phyloP scores from a whole-genome alignment of 2,797 vertebrate species.

The Cryptoblepharus egeriae region DNA sequence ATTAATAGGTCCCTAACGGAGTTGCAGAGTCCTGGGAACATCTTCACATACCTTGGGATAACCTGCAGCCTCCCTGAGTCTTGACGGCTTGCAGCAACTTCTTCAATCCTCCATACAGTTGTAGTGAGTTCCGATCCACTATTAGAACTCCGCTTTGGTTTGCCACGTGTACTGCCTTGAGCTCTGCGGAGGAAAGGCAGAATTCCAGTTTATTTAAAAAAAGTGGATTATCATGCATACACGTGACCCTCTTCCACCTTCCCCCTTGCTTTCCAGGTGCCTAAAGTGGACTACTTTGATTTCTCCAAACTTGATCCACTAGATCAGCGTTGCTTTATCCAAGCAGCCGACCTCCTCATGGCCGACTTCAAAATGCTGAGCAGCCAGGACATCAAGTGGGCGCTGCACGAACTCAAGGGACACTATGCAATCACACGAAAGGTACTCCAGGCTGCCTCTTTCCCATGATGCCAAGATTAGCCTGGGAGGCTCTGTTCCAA shows the following conservation, averaged over 20 bases:
- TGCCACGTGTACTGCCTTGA: background rate
- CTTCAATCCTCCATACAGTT: no score
- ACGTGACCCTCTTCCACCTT: background rate
- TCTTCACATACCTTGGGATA: no score
- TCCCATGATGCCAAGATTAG: background rate
- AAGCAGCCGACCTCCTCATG: conserved; percentile 96
- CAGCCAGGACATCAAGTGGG: conserved; percentile 98
- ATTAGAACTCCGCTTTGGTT: no score
- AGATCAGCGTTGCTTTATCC: conserved; percentile 86
- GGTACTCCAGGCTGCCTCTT: conserved; percentile 72
- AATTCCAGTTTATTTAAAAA: no score
- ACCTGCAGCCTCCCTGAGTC: no score
- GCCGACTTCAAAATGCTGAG: conserved; percentile 97
- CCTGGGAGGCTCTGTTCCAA: no score
- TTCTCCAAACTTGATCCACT: conserved; percentile 84
- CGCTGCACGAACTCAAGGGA: conserved; percentile 94
- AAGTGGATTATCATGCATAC: background rate
- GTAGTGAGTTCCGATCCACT: no score
- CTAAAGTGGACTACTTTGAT: conserved; percentile 92
- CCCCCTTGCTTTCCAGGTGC: conserved; percentile 68
- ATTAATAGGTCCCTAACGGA: no score
- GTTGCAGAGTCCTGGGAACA: no score
- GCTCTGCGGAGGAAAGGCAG: background rate
- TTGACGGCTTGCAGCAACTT: no score
- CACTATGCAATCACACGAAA: conserved; percentile 99